These are phyloP conservation scores for Scaeva pyrastri DNA, from an alignment of 2,888 invertebrate species.

Conservation along the genomic window DNA sequence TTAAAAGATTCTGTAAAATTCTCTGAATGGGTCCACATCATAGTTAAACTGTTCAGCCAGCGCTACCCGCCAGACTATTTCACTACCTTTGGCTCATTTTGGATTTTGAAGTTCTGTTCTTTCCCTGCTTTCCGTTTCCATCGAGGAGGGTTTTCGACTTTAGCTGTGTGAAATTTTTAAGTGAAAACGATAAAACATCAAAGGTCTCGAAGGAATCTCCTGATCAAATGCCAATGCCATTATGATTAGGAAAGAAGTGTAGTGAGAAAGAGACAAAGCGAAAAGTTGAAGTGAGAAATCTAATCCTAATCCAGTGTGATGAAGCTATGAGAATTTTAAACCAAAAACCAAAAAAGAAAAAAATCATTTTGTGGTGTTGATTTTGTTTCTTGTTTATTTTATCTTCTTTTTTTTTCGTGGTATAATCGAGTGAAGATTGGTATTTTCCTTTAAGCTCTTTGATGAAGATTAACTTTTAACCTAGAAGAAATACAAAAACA, in stretches of 20 bases:
- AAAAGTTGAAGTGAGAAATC: neutral
- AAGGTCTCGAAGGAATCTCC: slow-evolving; percentile 5
- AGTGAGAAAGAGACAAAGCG: neutral
- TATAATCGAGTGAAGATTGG: slow-evolving; percentile 3
- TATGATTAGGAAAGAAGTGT: neutral
- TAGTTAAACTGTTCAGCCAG: neutral
- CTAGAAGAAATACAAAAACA: neutral
- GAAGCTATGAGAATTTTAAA: slow-evolving; percentile 2
- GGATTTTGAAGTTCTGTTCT: neutral
- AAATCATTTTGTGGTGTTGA: slow-evolving; percentile 21
- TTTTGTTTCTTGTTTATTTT: neutral
- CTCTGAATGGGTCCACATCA: neutral
- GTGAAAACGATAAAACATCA: slow-evolving; percentile 4
- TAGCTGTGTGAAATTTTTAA: slow-evolving; percentile 15
- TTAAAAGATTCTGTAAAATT: too few species aligned
- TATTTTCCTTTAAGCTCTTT: slow-evolving; percentile 14
- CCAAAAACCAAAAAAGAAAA: neutral
- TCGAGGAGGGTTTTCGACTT: neutral
- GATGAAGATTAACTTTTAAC: slow-evolving; percentile 18
- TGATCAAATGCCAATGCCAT: slow-evolving; percentile 12
- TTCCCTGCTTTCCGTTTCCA: neutral
- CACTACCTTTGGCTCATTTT: neutral
- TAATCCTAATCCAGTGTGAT: neutral
- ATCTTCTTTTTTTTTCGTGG: neutral
- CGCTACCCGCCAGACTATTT: neutral